Evolutionary conservation across 2,113 vertebrate genomes (phyloP), one percentile per base, ranked within the genome.

Genomic region (Tauraco erythrolophus): DNA sequence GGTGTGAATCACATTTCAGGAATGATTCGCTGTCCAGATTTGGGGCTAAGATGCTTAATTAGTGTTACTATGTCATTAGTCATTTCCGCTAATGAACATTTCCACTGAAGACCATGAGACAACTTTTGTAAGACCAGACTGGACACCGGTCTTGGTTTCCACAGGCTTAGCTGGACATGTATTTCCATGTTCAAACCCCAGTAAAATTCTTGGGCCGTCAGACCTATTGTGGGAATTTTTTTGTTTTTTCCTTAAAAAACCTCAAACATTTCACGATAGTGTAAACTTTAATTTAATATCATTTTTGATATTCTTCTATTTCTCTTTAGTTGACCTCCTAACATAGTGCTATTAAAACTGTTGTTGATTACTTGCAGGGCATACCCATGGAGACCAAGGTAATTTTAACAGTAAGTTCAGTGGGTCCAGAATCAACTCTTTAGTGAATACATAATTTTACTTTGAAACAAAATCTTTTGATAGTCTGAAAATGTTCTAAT

Each of bases 391-490:
- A 75, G 28, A 50, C 19, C 23, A 80, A 83, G 13, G 25, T 83
- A 92, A 84, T 91, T 90, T 61, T 88, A 86, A 61, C 54, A 83
- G 9, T 65, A 86, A 84, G 3, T 70, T 96, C 30, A 54, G 7
- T 80, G 37, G 9, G 7, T 84, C 25, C 71, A 92, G 54, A 33
- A 76, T 81, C 28, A 80, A 9, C 24, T 91, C 41, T 86, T 90
- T 27, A 70, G 62, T 69, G 75, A 90, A 91, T 92, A 94, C 94
- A 92, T 91, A 88, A 84, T 84, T 83, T 90, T 86, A 37, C 37
- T 92, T 88, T 95, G 71, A 96, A 86, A 70, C 24, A n/a, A 80
- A 83, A 22, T 61, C 16, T 89, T 78, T 92, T 54, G 92, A 72
- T 19, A 33, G 28, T 50, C 51, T 80, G 39, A 83, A 94, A 83